Evolutionary conservation across 2,888 invertebrate genomes (phyloP).

Genomic region (Drosophila prostipennis): DNA sequence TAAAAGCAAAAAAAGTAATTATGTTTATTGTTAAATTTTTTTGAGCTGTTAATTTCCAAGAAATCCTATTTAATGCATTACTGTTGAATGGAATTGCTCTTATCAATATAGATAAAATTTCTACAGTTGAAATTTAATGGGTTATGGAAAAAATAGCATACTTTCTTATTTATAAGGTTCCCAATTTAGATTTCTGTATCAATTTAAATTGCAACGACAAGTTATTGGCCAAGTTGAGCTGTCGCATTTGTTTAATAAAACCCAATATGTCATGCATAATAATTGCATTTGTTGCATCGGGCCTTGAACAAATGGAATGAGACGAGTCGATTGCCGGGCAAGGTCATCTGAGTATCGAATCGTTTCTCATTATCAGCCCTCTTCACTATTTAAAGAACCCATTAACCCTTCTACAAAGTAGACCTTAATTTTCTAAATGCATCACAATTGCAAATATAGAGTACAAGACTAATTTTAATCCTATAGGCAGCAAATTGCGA

Average conservation of each 20-base stretch:
- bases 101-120: not conserved
- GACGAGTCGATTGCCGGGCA: conserved; percentile 2
- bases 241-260: conserved; percentile 17
- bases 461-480: conserved; percentile 26
- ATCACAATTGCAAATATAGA: conserved; percentile 17
- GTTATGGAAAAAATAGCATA: not conserved
- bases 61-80: no score
- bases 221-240: conserved; percentile 6
- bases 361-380: conserved; percentile 6
- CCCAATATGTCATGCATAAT: conserved; percentile 3
- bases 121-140: not conserved
- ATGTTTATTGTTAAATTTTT: not conserved
- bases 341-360: conserved; percentile 9
- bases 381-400: not conserved
- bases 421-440: conserved; percentile 10
- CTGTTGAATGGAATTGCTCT: no score
- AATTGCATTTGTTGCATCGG: conserved; percentile 15
- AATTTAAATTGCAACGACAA: conserved; percentile 1
- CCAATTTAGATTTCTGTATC: not conserved
- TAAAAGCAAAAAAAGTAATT: no score
- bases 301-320: conserved; percentile 3
- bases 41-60: no score
- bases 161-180: not conserved
- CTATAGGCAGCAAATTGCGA: conserved; percentile 18
- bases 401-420: conserved; percentile 2